Evolutionary conservation across 2,797 vertebrate species (phyloP).

Genomic region (Hypotaenidia philippensis): DNA sequence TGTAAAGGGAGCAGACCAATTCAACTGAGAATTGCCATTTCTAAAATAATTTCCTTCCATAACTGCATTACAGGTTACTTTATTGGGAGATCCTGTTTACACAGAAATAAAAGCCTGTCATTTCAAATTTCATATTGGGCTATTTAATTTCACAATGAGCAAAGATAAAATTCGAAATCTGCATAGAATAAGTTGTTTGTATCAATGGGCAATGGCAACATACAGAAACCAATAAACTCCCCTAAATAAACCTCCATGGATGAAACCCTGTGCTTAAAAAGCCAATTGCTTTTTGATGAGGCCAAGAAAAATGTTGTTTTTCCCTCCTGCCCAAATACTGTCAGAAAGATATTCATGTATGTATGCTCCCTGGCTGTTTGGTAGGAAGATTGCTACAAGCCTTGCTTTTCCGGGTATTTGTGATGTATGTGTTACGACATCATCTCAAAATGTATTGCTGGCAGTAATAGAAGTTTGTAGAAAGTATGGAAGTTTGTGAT

Average conservation of each 20-base stretch:
- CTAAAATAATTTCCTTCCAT: slow-evolving; percentile 21
- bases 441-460: slow-evolving; percentile 20
- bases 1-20: slow-evolving; percentile 2
- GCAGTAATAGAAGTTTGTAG: not conserved
- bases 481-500: not conserved
- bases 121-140: not conserved
- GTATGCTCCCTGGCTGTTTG: not conserved
- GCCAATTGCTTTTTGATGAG: slow-evolving; percentile 38
- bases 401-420: not conserved
- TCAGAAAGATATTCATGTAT: slow-evolving; percentile 38
- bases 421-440: not conserved
- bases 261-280: slow-evolving; percentile 35
- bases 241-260: not conserved
- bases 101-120: slow-evolving; percentile 17
- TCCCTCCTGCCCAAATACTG: slow-evolving; percentile 11
- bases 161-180: slow-evolving; percentile 8
- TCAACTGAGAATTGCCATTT: slow-evolving; percentile 13
- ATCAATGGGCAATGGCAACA: not conserved
- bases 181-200: not conserved
- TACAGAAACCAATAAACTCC: not conserved
- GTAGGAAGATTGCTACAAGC: slow-evolving; percentile 35
- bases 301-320: slow-evolving; percentile 1
- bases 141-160: slow-evolving; percentile 19
- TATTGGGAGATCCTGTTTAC: slow-evolving; percentile 21
- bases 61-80: slow-evolving; percentile 21